Conservation (phyloP, 2,888 invertebrate species). For the Lasioglossum marginatum region DNA sequence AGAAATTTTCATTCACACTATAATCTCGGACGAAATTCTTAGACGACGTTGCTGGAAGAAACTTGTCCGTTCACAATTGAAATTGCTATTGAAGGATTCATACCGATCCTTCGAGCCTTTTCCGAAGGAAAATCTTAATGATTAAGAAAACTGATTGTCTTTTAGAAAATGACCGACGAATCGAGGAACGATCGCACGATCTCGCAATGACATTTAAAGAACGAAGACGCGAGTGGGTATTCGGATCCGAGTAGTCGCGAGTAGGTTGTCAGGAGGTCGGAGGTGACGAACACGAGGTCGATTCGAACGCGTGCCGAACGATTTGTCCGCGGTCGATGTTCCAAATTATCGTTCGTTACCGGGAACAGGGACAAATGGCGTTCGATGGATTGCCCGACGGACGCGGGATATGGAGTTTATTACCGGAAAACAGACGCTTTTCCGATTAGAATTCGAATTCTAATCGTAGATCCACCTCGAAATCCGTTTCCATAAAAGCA, state of each 20-base stretch:
- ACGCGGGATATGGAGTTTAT: not conserved
- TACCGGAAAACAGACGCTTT: not conserved
- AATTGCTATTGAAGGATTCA: no score
- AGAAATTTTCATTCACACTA: not conserved
- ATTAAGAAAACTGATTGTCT: no score
- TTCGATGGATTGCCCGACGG: not conserved
- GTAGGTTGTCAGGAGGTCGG: not conserved
- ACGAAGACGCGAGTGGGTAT: not conserved
- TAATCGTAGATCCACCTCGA: not conserved
- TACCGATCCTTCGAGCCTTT: no score
- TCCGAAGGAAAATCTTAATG: no score
- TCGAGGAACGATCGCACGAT: not conserved
- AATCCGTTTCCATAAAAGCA: not conserved
- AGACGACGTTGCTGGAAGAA: no score
- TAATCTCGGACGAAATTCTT: no score
- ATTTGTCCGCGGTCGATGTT: conserved; percentile 6
- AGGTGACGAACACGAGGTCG: not conserved
- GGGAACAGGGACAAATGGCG: not conserved
- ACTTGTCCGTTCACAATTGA: no score
- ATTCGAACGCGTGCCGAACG: not conserved
- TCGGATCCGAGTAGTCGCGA: not conserved
- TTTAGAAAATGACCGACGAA: no score
- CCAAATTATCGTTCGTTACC: not conserved
- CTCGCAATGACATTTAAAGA: no score
- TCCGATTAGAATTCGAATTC: not conserved